Evolutionary conservation across 2,113 vertebrate species (phyloP), one percentile per base, ranked within the genome.

Genomic region (Pantherophis guttatus): DNA sequence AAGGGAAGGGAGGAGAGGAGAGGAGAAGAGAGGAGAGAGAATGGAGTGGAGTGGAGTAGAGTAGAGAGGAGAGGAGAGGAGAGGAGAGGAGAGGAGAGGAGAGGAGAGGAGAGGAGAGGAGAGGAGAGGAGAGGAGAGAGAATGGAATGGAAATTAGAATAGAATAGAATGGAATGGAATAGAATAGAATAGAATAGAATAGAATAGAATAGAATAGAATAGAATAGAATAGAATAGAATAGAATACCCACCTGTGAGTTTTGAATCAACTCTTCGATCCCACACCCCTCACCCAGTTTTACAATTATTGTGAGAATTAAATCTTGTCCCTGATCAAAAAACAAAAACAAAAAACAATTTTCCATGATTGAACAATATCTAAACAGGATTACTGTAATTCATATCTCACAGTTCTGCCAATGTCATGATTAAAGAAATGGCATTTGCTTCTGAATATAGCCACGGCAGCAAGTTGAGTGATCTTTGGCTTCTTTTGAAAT

Each of bases 401-500:
- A 39, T 10, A 12, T 24, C 7, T 12, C 0, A 85, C 15, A 0
- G 29, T n/a, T 87, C 52, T 70, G 50, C 89, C 93, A 91, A 89
- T 87, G 29, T 0, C 3, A 0, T 53, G 29, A 0, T 59, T 29
- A 86, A 93, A 92, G 91, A 58, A 59, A 86, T 92, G 26, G 93
- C 75, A 8, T 17, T 8, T 57, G 85, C 23, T n/a, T 89, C 29
- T 50, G 70, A 23, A 0, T 0, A 0, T 58, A 0, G 0, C 57
- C 48, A 9, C 19, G 1, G 88, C 92, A 91, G 92, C 90, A 26
- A 81, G 44, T 62, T 65, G 75, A 94, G 87, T 90, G 65, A 92
- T 92, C 88, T 86, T 88, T 92, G 55, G 50, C 91, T 87, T 58
- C 87, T 92, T 92, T 90, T 59, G 55, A 94, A 94, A 94, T 0